Evolutionary conservation across 2,113 vertebrate species (phyloP), one percentile per base, ranked within the genome.

Genomic region (Guaruba guarouba): DNA sequence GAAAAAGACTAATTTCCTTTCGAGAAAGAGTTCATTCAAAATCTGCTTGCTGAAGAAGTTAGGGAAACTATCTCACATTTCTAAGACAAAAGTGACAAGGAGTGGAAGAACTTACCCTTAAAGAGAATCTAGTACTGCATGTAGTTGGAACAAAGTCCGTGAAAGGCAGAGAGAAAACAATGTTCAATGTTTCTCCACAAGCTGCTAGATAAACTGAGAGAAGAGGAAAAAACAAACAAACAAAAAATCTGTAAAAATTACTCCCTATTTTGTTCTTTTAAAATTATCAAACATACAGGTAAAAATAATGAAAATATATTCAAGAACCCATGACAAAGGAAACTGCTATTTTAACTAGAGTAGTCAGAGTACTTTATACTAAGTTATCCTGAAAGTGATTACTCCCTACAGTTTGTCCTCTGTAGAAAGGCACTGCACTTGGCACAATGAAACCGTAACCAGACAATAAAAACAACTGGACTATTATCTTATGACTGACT

Each of bases 131-230:
- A 54, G 99, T 99, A 92, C 98, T 98, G 96, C 99, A 99, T 10
- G 98, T 99, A 86, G 97, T 98, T 69, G 99, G 99, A 98, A 99
- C 98, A 96, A 99, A 99, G 94, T 99, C 99, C 88, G 98, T 98
- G 98, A 99, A 99, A 95, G 99, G 99, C 96, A 99, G 97, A 91
- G 98, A 99, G 97, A 99, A 99, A 97, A 99, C 98, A 95, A 99
- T 99, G 96, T 98, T 99, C 95, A 99, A 91, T 17, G 99, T 99
- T 98, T 99, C 99, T 63, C 99, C 99, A 90, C 99, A 99, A 89
- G 99, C 99, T 96, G 99, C 99, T 67, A 99, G 98, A 98, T 99
- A 99, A 90, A 99, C 99, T 99, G 95, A 96, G 43, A 81, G 49
- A 95, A 95, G 44, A 95, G 41, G 48, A 84, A 93, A 96, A 82